Percentiles rank a stretch among this genome's conserved stretches.
Conservation (phyloP, 1,140 invertebrate genomes). For the Solen grandis region DNA sequence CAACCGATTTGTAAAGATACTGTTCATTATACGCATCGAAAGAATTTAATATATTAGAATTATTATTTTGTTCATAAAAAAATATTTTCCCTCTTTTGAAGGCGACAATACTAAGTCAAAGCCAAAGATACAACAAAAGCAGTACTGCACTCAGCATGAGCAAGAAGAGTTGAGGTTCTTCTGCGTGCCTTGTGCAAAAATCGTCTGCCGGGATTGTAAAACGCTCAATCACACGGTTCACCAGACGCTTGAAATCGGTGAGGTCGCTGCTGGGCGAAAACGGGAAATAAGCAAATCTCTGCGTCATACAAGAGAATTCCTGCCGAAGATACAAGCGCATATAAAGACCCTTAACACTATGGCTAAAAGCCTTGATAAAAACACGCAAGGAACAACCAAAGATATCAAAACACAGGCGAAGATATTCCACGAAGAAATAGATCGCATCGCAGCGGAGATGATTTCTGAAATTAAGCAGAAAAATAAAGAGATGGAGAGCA, state of each 20-base stretch:
- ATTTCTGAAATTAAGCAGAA: constrained; percentile 55
- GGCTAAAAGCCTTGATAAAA: constrained; percentile 39
- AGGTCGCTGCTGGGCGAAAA: constrained; percentile 40
- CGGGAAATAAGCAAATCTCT: constrained; percentile 45
- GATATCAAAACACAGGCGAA: constrained; percentile 49
- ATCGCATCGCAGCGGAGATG: constrained; percentile 53
- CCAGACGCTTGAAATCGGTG: constrained; percentile 46
- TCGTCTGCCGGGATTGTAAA: constrained; percentile 52
- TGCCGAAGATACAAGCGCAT: constrained; percentile 38
- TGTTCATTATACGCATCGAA: too few species aligned
- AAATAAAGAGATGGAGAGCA: constrained; percentile 55
- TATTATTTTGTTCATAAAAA: too few species aligned
- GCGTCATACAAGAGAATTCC: constrained; percentile 27
- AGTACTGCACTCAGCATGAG: constrained; percentile 40
- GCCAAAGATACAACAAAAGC: constrained; percentile 52
- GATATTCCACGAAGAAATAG: constrained; percentile 47
- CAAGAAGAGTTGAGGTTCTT: constrained; percentile 52
- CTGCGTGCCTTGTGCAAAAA: constrained; percentile 54
- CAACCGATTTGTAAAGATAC: too few species aligned
- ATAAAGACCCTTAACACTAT: constrained; percentile 42
- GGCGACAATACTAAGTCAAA: constrained; percentile 50
- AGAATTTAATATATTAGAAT: too few species aligned
- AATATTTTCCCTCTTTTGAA: background rate
- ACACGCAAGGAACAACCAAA: constrained; percentile 52
- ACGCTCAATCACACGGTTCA: constrained; percentile 52